Conservation (phyloP, 2,888 invertebrate species). For the Xylophagus ater region DNA sequence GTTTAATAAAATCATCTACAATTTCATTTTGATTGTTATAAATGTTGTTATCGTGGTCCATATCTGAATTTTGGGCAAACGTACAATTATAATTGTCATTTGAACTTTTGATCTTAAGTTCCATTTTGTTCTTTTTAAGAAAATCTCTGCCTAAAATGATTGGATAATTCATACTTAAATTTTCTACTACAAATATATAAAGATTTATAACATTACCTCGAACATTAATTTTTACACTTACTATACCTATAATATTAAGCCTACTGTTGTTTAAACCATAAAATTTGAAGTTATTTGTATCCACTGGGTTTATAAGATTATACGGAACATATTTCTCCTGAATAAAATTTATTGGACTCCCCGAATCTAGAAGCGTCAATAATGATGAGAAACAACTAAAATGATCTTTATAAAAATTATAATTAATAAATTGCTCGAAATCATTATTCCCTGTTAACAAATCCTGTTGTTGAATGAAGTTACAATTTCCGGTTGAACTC, state of each 20-base stretch:
- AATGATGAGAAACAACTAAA: background rate
- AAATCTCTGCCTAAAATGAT: background rate
- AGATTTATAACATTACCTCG: background rate
- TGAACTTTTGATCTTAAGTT: constrained; percentile 8
- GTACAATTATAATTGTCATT: too few relatives aligned
- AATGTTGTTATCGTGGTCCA: too few relatives aligned
- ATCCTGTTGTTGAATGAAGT: too few relatives aligned
- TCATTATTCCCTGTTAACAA: too few relatives aligned
- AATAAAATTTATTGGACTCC: background rate
- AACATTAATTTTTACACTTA: background rate
- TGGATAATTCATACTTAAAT: background rate
- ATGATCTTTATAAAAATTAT: background rate
- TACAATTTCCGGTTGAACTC: too few relatives aligned
- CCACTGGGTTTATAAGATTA: background rate
- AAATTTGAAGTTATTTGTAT: background rate
- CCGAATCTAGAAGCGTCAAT: background rate
- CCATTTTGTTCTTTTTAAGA: background rate
- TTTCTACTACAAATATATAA: background rate
- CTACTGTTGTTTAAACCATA: background rate
- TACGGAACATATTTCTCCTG: background rate
- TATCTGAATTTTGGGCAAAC: too few relatives aligned
- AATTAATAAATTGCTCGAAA: background rate
- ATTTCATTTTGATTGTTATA: too few relatives aligned
- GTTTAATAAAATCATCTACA: too few relatives aligned
- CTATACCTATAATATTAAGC: background rate